Evolutionary conservation across 2,113 vertebrate species (phyloP), one percentile per base, ranked within the genome.

Genomic region (Regulus satrapa): DNA sequence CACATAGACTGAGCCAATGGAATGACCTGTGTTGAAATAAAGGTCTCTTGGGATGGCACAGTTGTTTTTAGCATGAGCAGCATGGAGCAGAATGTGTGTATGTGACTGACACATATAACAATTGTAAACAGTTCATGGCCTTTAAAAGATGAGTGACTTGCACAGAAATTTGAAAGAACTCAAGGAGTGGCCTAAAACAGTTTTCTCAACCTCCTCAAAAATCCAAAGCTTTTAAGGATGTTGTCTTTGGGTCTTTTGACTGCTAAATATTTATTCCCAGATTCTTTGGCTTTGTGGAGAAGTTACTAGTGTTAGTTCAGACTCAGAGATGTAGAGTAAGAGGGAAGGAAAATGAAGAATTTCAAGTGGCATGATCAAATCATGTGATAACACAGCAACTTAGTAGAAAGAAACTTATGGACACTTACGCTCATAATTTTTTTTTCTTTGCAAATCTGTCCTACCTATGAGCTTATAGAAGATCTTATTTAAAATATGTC

Each of bases 11-110:
- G n/a, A n/a, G n/a, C n/a, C n/a, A n/a, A n/a, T n/a, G n/a, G n/a
- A n/a, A n/a, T n/a, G n/a, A n/a, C n/a, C n/a, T n/a, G n/a, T n/a
- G 43, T 85, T 89, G 88, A 92, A 91, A 68, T 85, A 72, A 56
- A 72, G 36, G 17, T 82, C 56, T 85, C 29, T n/a, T 72, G 54
- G 25, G 7, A 10, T 55, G 17, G 18, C 43, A 38, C 20, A 31
- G 46, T 38, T 88, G 25, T 78, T 61, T 43, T 77, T 58, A 82
- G 48, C 26, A 26, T 2, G 4, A 54, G 29, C 51, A 69, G 18
- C 12, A 3, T 8, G 28, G 71, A 93, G 10, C 56, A 82, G 54
- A 68, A 56, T 21, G n/a, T n/a, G 10, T 45, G 38, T 18, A 7
- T 38, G 21, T 61, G 54, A 43, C 17, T 69, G 58, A n/a, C 17